phyloP scores from a whole-genome alignment of 2,888 invertebrate species.

The Parnassius apollo region DNA sequence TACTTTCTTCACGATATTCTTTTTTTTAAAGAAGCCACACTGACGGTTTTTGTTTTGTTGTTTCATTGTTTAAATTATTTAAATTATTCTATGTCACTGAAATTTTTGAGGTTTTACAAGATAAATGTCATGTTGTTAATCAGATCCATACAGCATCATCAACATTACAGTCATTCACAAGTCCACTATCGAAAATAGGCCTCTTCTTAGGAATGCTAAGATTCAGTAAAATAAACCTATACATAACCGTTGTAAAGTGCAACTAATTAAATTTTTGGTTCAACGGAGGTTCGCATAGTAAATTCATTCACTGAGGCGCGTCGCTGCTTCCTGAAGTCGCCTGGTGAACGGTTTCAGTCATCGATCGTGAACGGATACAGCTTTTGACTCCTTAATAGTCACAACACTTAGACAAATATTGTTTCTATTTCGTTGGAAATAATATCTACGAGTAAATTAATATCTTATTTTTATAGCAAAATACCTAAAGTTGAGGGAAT shows the following conservation, averaged over 20 bases:
- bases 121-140: no score
- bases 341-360: conserved; percentile 53
- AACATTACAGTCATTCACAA: no score
- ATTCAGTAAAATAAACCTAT: no score
- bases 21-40: no score
- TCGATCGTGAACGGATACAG: conserved; percentile 67
- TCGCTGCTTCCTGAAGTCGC: conserved; percentile 51
- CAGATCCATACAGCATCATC: no score
- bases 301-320: conserved; percentile 44
- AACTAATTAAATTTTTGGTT: neutral
- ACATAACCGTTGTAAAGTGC: neutral
- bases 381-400: conserved; percentile 62
- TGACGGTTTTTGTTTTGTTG: no score
- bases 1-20: no score
- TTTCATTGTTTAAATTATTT: no score
- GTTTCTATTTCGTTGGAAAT: conserved; percentile 38
- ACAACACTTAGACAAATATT: conserved; percentile 43
- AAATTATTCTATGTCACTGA: no score
- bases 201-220: no score
- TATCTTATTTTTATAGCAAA: conserved; percentile 19
- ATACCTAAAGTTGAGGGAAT: conserved; percentile 16
- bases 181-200: no score
- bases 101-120: no score
- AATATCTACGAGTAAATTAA: conserved; percentile 34
- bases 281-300: conserved; percentile 31